Evolutionary conservation across 2,113 vertebrate species (phyloP), one percentile per base, ranked within the genome.

Genomic region (Tragelaphus strepsiceros): DNA sequence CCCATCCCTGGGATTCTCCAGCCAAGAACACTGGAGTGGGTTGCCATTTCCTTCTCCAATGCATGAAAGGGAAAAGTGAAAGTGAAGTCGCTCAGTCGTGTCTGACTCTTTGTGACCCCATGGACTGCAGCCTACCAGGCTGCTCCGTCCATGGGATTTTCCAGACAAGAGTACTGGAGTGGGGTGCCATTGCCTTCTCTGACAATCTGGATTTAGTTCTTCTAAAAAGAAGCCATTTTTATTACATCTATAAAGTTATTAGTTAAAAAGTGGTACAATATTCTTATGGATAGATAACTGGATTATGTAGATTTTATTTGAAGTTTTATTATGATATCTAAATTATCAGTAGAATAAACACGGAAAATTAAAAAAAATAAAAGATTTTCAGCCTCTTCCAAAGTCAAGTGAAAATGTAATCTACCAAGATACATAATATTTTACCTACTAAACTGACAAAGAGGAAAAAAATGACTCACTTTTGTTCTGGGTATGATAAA

Each of bases 271-370:
- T 54, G 49, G 1, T 24, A 67, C 6, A 5, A 21, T 93, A 84
- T 67, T 56, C 77, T 91, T 74, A 54, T 16, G 30, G 16, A 5
- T 12, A 91, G 21, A 51, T 56, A 86, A 53, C 0, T 30, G 32
- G 7, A 61, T 74, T 86, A 71, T 35, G 7, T 53, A 51, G 6
- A 16, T 30, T 91, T 53, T 87, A 58, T 13, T 19, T 78, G 9
- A 58, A 94, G 30, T 90, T 56, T 39, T 26, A 15, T 81, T 80
- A 91, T 90, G 7, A 14, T 67, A 93, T 53, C 26, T 89, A 85
- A 92, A 74, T 87, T 83, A 26, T 90, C 8, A 64, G 32, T 17
- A 96, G 53, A 87, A 84, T 67, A 88, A 95, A 81, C 43, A 32
- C 0, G 19, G 35, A 83, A 58, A 21, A 51, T 74, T 24, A 0